phyloP scores from a whole-genome alignment of 2,888 invertebrate species.

The Microplitis deprimator region DNA sequence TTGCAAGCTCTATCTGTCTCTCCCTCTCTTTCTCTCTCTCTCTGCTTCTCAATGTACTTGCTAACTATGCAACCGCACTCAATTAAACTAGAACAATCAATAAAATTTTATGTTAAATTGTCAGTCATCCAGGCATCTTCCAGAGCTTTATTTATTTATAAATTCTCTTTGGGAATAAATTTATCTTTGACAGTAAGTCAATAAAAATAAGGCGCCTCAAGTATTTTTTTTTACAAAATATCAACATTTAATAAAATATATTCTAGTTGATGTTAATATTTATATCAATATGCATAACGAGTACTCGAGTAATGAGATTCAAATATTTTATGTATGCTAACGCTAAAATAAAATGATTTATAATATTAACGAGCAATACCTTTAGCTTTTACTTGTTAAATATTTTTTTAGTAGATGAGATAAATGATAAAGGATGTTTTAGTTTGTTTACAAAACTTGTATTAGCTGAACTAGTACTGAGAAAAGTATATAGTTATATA shows the following conservation, averaged over 20 bases:
- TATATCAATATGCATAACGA: no score
- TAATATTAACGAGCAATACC: neutral
- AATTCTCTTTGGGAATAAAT: slow-evolving; percentile 42
- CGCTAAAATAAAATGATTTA: slow-evolving; percentile 24
- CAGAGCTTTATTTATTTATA: slow-evolving; percentile 8
- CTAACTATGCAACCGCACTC: slow-evolving; percentile 24
- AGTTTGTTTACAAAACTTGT: slow-evolving; percentile 22
- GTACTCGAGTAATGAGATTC: no score
- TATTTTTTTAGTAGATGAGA: neutral
- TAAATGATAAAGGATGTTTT: neutral
- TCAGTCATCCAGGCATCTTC: neutral
- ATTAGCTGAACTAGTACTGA: slow-evolving; percentile 19
- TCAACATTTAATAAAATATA: no score
- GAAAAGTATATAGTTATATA: neutral
- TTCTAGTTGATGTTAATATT: no score
- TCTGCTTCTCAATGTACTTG: slow-evolving; percentile 37
- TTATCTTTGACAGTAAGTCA: slow-evolving; percentile 40
- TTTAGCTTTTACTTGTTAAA: neutral
- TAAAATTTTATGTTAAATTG: slow-evolving; percentile 32
- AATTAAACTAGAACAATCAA: slow-evolving; percentile 45
- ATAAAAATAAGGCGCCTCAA: slow-evolving; percentile 11
- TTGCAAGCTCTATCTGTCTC: slow-evolving; percentile 7
- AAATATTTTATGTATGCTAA: no score
- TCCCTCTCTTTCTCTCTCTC: slow-evolving; percentile 23
- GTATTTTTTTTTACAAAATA: no score